Conservation (phyloP, 2,797 vertebrate genomes). For the Acrossocheilus wenchowensis region DNA sequence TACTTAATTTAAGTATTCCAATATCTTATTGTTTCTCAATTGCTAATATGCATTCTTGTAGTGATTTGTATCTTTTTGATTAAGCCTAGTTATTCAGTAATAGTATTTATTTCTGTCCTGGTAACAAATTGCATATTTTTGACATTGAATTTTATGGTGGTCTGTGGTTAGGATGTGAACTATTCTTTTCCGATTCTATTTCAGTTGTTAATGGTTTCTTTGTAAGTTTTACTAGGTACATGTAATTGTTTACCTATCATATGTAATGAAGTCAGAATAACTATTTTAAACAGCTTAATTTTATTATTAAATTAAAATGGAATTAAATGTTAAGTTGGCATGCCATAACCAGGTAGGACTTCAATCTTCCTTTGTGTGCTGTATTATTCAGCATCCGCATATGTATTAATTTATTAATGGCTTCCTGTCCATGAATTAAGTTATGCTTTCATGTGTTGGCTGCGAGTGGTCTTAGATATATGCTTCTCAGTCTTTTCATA, state of each 20-base stretch:
- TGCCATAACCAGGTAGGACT: constrained; percentile 1
- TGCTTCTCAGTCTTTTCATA: background rate
- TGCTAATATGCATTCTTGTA: background rate
- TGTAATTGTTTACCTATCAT: background rate
- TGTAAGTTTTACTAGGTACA: background rate
- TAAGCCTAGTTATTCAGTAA: background rate
- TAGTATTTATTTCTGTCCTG: background rate
- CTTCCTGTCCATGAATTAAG: background rate
- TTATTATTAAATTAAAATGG: background rate
- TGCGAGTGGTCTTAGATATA: background rate
- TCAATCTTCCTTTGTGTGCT: background rate
- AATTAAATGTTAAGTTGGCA: background rate
- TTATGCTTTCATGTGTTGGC: background rate
- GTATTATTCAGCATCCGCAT: constrained; percentile 11
- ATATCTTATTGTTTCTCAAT: background rate
- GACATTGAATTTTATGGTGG: background rate
- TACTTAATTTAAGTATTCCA: background rate
- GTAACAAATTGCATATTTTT: background rate
- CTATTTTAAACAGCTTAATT: background rate
- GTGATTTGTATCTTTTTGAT: background rate
- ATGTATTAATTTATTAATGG: constrained; percentile 4
- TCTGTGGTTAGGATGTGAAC: background rate
- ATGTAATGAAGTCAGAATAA: background rate
- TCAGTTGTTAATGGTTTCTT: background rate
- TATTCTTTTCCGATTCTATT: background rate